Percentiles rank a stretch among this genome's conserved stretches.
Conservation (phyloP, 2,113 vertebrate genomes). For the Strix aluco region DNA sequence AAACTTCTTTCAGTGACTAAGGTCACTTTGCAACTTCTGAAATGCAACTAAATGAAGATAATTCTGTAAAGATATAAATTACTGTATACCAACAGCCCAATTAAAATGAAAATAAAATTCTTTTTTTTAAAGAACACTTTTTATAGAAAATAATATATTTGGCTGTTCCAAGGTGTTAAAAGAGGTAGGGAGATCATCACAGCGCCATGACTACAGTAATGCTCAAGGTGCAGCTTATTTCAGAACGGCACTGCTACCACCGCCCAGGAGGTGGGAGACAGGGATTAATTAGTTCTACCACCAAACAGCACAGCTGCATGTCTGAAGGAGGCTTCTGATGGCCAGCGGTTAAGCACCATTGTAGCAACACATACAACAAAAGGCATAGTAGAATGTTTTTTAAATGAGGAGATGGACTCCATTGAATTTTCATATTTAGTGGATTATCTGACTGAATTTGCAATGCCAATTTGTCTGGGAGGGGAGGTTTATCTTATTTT, state of each 20-base stretch:
- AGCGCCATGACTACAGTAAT: neutral
- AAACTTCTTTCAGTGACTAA: neutral
- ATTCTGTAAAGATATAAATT: slow-evolving; percentile 4
- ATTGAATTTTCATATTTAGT: neutral
- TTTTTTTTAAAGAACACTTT: neutral
- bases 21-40: neutral
- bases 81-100: neutral
- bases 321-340: neutral
- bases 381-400: neutral
- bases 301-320: neutral
- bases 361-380: neutral
- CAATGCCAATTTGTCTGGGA: neutral
- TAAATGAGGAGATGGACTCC: neutral
- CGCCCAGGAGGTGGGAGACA: neutral
- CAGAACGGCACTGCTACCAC: neutral
- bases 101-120: neutral
- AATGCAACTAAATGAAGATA: neutral
- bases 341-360: neutral
- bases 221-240: neutral
- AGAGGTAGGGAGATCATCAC: neutral
- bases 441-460: neutral
- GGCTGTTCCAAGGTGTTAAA: neutral
- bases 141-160: slow-evolving; percentile 14
- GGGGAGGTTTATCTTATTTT: neutral
- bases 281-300: neutral